Conservation (phyloP, 2,888 invertebrate genomes). For the Aromia moschata region DNA sequence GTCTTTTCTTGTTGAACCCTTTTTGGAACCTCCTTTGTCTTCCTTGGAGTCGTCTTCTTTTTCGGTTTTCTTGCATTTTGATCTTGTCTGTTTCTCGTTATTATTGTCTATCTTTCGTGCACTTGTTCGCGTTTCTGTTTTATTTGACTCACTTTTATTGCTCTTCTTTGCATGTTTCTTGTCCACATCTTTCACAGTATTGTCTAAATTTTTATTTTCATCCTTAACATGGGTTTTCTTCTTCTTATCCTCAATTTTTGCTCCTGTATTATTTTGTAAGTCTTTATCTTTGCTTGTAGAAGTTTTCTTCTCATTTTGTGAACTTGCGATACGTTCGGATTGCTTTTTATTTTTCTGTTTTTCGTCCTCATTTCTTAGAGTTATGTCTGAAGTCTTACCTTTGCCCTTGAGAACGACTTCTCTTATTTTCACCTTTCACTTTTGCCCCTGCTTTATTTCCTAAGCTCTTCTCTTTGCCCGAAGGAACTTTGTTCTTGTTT, state of each 20-base stretch:
- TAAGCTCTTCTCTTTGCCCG: neutral
- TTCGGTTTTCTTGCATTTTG: neutral
- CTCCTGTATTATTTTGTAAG: neutral
- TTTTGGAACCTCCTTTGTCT: neutral
- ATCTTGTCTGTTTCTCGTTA: too few relatives aligned
- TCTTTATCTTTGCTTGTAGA: neutral
- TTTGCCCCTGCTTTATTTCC: neutral
- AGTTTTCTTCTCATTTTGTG: neutral
- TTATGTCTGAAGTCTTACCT: neutral
- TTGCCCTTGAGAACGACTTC: neutral
- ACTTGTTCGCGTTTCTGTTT: slow-evolving; percentile 4
- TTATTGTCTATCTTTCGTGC: slow-evolving; percentile 26
- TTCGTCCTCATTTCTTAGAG: neutral
- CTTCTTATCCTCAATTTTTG: too few relatives aligned
- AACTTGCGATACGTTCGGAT: neutral
- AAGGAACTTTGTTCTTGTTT: neutral
- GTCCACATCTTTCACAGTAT: neutral
- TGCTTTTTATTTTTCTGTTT: neutral
- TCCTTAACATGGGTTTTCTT: neutral
- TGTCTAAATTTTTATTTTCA: neutral
- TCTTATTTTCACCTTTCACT: neutral
- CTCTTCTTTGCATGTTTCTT: neutral
- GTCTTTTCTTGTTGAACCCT: neutral
- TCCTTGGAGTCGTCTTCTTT: neutral
- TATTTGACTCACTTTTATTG: neutral